A percentile compares a stretch with the other conserved stretches of the same genome.
Evolutionary conservation across 2,797 vertebrate genomes (phyloP).

Genomic region (Sebastes glaucus): DNA sequence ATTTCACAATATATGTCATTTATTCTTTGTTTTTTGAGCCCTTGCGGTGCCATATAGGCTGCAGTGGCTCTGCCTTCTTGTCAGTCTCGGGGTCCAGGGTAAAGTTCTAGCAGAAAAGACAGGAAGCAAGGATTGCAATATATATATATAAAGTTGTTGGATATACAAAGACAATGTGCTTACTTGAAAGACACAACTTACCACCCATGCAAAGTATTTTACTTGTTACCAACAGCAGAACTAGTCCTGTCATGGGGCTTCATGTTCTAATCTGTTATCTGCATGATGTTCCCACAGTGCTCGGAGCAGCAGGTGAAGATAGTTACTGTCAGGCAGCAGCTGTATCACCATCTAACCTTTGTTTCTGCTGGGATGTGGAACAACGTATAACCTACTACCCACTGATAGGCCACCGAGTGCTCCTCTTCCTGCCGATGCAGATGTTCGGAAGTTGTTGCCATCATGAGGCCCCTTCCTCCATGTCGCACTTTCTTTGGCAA

Average conservation of each 20-base stretch:
- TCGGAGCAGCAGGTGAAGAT: not conserved
- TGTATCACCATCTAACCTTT: conserved; percentile 2
- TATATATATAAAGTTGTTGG: not conserved
- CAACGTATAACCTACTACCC: not conserved
- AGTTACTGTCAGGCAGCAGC: not conserved
- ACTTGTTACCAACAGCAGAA: not conserved
- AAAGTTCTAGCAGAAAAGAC: not conserved
- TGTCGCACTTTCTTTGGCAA: conserved; percentile 49
- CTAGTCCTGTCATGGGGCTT: not conserved
- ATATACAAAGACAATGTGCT: not conserved
- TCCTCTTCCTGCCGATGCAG: conserved; percentile 55
- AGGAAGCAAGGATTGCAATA: not conserved
- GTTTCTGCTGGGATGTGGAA: not conserved
- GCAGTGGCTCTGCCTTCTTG: not conserved
- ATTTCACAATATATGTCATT: too few species aligned
- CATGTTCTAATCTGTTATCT: not conserved
- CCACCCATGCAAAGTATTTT: not conserved
- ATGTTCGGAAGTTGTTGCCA: conserved; percentile 74
- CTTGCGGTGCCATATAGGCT: too few species aligned
- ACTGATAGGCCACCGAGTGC: not conserved
- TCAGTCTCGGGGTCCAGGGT: not conserved
- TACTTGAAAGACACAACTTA: too few species aligned
- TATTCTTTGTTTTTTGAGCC: too few species aligned
- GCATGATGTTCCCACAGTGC: not conserved
- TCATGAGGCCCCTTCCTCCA: conserved; percentile 51